Percentiles rank a stretch among this genome's conserved stretches.
Evolutionary conservation across 1,140 invertebrate species (phyloP).

Genomic region (Chlorops oryzae): DNA sequence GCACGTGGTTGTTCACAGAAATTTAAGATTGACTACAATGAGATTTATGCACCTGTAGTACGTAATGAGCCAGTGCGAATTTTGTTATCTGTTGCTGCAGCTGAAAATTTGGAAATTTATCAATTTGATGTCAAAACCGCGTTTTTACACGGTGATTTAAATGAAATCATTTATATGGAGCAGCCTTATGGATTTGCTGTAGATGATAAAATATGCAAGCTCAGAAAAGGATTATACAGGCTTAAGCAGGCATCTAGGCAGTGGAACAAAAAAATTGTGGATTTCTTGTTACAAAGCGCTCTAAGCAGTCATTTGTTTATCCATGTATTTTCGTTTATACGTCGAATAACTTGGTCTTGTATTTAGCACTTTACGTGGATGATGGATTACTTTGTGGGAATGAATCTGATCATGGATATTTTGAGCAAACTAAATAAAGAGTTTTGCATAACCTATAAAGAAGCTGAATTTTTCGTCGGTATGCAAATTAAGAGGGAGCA

Average conservation of each 20-base stretch:
- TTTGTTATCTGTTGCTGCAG: constrained; percentile 29
- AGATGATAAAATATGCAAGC: constrained; percentile 17
- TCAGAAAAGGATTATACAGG: constrained; percentile 30
- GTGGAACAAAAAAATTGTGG: constrained; percentile 29
- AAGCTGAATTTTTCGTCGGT: constrained; percentile 10
- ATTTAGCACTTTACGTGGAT: constrained; percentile 15
- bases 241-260: constrained; percentile 27
- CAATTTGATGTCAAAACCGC: constrained; percentile 43
- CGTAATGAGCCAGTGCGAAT: constrained; percentile 18
- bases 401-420: constrained; percentile 1
- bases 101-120: constrained; percentile 26
- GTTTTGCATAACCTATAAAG: not conserved
- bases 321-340: constrained; percentile 15
- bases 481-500: constrained; percentile 6
- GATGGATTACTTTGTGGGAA: constrained; percentile 13
- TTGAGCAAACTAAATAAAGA: constrained; percentile 3
- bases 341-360: not conserved
- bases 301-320: constrained; percentile 19
- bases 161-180: constrained; percentile 45
- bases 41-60: constrained; percentile 31
- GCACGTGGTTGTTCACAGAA: constrained; percentile 29
- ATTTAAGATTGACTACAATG: constrained; percentile 26
- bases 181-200: constrained; percentile 26
- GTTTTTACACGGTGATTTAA: constrained; percentile 36
- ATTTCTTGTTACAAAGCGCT: constrained; percentile 15